Evolutionary conservation across 2,113 vertebrate genomes (phyloP).

Genomic region (Prinia subflava): DNA sequence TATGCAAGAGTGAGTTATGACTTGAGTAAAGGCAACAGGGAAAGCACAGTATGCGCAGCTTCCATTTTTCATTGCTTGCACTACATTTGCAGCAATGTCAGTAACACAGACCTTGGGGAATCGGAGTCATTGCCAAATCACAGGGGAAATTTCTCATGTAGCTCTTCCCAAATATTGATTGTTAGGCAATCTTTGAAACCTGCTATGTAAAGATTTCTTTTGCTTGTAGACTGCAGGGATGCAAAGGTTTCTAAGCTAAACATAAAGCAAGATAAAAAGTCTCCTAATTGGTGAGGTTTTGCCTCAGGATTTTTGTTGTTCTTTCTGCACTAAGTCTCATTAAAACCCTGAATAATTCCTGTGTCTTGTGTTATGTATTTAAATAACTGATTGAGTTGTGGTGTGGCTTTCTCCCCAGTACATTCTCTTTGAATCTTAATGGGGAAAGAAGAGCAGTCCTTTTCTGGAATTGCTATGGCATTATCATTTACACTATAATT

Average conservation of each 20-base stretch:
- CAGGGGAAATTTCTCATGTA: slow-evolving; percentile 59
- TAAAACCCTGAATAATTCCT: slow-evolving; percentile 9
- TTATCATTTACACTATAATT: not conserved
- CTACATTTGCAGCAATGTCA: slow-evolving; percentile 55
- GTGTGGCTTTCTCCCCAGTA: not conserved
- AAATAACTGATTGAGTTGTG: not conserved
- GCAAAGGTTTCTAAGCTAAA: slow-evolving; percentile 45
- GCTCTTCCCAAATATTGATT: slow-evolving; percentile 65
- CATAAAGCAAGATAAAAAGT: slow-evolving; percentile 26
- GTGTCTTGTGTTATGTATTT: not conserved
- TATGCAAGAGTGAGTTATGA: slow-evolving; percentile 66
- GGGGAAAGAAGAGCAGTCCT: not conserved
- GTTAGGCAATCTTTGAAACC: slow-evolving; percentile 56
- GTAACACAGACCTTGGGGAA: slow-evolving; percentile 49
- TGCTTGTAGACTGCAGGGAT: slow-evolving; percentile 39
- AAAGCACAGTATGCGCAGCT: slow-evolving; percentile 24
- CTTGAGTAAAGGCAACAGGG: slow-evolving; percentile 43
- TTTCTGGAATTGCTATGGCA: not conserved
- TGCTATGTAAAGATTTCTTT: slow-evolving; percentile 57
- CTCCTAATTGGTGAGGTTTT: slow-evolving; percentile 44
- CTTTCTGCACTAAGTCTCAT: slow-evolving; percentile 4
- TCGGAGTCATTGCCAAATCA: slow-evolving; percentile 38
- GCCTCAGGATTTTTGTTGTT: slow-evolving; percentile 28
- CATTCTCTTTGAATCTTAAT: not conserved
- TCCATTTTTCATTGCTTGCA: slow-evolving; percentile 60